phyloP scores from a whole-genome alignment of 2,797 vertebrate species.

The Pseudochirops cupreus region DNA sequence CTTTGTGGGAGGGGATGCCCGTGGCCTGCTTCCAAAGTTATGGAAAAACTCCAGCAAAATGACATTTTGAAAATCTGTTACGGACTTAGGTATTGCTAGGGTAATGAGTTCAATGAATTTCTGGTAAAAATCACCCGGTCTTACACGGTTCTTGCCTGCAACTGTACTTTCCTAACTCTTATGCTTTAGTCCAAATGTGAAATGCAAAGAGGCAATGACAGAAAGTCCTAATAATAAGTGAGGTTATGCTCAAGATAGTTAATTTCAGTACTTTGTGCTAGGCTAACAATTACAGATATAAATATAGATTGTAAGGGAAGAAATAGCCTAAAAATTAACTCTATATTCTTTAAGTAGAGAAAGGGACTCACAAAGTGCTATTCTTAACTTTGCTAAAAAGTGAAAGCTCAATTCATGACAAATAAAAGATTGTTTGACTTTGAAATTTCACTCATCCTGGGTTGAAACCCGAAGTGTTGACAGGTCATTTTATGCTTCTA shows the following conservation, averaged over 20 bases:
- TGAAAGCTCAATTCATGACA: not conserved
- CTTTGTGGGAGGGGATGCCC: conserved; percentile 62
- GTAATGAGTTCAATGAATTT: conserved; percentile 35
- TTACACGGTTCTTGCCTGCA: not conserved
- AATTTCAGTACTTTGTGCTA: not conserved
- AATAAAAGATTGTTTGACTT: not conserved
- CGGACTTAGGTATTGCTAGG: conserved; percentile 30
- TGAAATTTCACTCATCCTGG: not conserved
- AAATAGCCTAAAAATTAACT: not conserved
- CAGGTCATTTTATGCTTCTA: not conserved
- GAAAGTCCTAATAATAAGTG: too few relatives aligned
- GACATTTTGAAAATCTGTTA: conserved; percentile 6
- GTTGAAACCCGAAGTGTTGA: not conserved
- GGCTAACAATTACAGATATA: not conserved
- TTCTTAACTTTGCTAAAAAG: conserved; percentile 10
- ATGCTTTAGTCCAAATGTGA: not conserved
- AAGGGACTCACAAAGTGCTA: not conserved
- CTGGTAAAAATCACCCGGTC: not conserved
- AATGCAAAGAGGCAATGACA: not conserved
- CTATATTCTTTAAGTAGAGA: not conserved
- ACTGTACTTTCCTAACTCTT: not conserved
- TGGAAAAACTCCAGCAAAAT: conserved; percentile 37
- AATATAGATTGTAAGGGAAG: not conserved
- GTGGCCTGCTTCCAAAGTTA: conserved; percentile 46
- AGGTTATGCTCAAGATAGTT: not conserved